Conservation (phyloP, 2,113 vertebrate species). For the Gnathonemus longibarbis region DNA sequence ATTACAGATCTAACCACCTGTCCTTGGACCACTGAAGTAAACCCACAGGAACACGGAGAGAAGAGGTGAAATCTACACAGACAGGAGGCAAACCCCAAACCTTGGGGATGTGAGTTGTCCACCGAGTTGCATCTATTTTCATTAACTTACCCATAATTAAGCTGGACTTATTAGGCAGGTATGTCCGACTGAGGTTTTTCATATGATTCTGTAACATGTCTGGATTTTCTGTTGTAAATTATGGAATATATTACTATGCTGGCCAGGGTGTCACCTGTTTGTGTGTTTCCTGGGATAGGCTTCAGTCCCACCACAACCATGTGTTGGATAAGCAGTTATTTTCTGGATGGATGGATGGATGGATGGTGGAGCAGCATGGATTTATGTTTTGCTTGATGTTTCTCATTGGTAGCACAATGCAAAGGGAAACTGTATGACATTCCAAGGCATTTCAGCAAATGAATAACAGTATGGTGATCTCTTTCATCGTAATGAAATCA, state of each 20-base stretch:
- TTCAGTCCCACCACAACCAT: background rate
- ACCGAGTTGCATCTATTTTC: background rate
- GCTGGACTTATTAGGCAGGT: background rate
- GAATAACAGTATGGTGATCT: background rate
- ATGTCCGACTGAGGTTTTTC: background rate
- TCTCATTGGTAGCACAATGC: background rate
- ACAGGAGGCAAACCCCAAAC: background rate
- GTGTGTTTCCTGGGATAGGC: background rate
- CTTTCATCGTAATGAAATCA: background rate
- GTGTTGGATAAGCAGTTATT: background rate
- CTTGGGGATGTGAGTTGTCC: background rate
- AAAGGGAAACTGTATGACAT: background rate
- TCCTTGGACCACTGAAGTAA: background rate
- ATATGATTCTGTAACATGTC: background rate
- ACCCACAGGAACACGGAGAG: background rate
- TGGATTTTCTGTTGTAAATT: background rate
- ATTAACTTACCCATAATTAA: background rate
- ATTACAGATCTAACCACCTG: background rate
- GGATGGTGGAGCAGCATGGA: background rate
- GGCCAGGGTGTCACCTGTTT: background rate
- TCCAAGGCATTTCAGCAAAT: background rate
- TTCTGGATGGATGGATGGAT: background rate
- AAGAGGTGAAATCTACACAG: background rate
- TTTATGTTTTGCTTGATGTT: background rate
- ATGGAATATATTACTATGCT: background rate